Percentiles rank a stretch among this genome's conserved stretches.
These are phyloP conservation scores for Microctonus aethiopoides DNA, from an alignment of 2,888 invertebrate genomes.

Conservation along the genomic window DNA sequence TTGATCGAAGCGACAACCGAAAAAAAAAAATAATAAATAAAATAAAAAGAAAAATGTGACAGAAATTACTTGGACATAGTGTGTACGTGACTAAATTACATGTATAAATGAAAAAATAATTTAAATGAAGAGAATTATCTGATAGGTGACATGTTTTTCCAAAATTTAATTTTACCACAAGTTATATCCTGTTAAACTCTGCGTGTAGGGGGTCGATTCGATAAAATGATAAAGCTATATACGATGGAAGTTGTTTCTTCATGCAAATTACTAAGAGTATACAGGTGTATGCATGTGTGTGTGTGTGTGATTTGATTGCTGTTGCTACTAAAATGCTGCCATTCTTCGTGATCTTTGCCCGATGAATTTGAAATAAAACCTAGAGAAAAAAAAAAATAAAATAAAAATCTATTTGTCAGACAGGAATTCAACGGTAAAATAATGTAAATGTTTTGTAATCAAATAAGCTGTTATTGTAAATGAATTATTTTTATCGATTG, in stretches of 20 bases:
- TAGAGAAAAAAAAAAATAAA: not conserved
- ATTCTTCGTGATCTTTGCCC: not conserved
- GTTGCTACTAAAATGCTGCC: constrained; percentile 16
- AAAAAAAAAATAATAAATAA: not conserved
- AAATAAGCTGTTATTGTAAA: too few species aligned
- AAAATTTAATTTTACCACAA: constrained; percentile 3
- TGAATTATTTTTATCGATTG: too few species aligned
- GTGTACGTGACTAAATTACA: not conserved
- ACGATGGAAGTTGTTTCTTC: constrained; percentile 26
- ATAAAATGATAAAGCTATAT: constrained; percentile 29
- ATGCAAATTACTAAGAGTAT: constrained; percentile 18
- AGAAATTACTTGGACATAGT: not conserved
- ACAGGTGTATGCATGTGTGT: not conserved
- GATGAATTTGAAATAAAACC: too few species aligned
- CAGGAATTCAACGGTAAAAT: constrained; percentile 1
- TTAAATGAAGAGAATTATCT: not conserved
- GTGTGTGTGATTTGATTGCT: constrained; percentile 21
- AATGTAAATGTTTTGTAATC: too few species aligned
- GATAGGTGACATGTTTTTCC: not conserved
- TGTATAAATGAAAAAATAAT: not conserved
- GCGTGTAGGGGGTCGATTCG: not conserved
- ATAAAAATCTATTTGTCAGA: not conserved
- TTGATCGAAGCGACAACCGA: not conserved
- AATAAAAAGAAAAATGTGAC: not conserved
- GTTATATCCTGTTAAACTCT: constrained; percentile 6